Base-by-base conservation (phyloP, 2,113 vertebrate genomes). In the Nasalis larvatus region DNA sequence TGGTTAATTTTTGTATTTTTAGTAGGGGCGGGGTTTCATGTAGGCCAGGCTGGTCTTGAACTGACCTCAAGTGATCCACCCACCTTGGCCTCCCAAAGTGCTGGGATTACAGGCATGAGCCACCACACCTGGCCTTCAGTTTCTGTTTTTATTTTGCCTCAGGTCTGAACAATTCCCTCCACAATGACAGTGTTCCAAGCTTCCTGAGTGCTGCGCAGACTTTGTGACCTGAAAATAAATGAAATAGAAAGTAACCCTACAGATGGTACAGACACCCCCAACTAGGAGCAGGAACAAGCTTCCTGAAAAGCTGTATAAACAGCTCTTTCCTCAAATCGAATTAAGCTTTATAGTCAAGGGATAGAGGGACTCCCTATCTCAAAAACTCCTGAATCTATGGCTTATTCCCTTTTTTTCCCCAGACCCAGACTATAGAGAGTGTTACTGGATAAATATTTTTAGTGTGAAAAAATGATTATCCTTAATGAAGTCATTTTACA, bases 251-350 rank as follows among this genome's bases (percentile, higher is more conserved):
- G 54, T 54, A 66, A 96, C 84, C 63, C 94, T 77, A n/a, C 92
- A 97, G 87, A 84, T 94, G 83, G 84, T 56, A 25, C 4, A 11
- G 52, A 52, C 52, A 2, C 4, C 42, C 32, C 77, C 54, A 87
- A 35, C 49, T 11, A 68, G 12, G 30, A 40, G 30, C 80, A 58
- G 73, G 21, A 80, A 12, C 42, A 32, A 10, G 1, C 25, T 93
- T 96, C 95, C 92, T 89, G 32, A 89, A 97, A 93, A 88, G 77
- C 89, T 97, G 47, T n/a, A 21, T 32, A 76, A 88, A 80, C 18
- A 66, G 45, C 18, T 85, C 69, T 69, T 94, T 42, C 68, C 4
- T 37, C 68, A 92, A 89, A 92, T 2, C 66, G 30, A 89, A 94
- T 77, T n/a, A 66, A 52, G 12, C 27, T 87, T 88, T 52, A 40